Conservation (phyloP, 2,888 invertebrate species). For the Sinodicranocentrus sp. region DNA sequence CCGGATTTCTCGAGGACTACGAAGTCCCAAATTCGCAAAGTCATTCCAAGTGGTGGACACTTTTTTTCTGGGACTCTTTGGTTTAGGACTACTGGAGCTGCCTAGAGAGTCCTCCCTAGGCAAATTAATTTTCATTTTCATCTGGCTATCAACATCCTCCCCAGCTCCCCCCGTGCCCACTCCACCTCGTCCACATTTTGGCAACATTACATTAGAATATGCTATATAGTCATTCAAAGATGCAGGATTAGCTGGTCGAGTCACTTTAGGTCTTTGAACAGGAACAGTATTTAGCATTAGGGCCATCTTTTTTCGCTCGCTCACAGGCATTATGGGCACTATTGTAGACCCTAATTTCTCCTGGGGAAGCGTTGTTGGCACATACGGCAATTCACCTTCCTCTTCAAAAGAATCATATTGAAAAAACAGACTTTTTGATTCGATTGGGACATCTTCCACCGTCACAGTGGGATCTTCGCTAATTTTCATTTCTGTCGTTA, state of each 20-base stretch:
- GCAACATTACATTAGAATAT: constrained; percentile 76
- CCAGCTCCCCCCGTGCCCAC: constrained; percentile 18
- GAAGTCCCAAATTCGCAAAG: constrained; percentile 80
- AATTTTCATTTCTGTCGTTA: constrained; percentile 74
- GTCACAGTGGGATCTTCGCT: constrained; percentile 79
- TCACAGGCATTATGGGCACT: constrained; percentile 89
- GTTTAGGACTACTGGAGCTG: constrained; percentile 77
- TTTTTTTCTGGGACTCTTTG: constrained; percentile 31
- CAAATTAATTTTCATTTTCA: constrained; percentile 85
- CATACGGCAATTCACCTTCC: constrained; percentile 86
- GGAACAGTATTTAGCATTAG: constrained; percentile 69
- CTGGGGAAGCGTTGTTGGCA: constrained; percentile 92
- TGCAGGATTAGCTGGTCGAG: constrained; percentile 86
- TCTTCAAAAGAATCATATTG: constrained; percentile 88
- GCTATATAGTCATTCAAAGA: constrained; percentile 86
- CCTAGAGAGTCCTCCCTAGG: constrained; percentile 82
- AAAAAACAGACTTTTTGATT: constrained; percentile 87
- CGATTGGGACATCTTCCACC: constrained; percentile 83
- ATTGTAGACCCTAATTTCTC: constrained; percentile 91
- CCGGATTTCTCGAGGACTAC: constrained; percentile 79
- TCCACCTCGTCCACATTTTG: constrained; percentile 78
- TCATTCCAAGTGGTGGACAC: constrained; percentile 79
- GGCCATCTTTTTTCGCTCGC: constrained; percentile 81
- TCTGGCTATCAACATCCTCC: constrained; percentile 77
- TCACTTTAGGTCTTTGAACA: constrained; percentile 79